Conservation (phyloP, 92 coral and sea anemone genomes). For the Galaxea fascicularis region DNA sequence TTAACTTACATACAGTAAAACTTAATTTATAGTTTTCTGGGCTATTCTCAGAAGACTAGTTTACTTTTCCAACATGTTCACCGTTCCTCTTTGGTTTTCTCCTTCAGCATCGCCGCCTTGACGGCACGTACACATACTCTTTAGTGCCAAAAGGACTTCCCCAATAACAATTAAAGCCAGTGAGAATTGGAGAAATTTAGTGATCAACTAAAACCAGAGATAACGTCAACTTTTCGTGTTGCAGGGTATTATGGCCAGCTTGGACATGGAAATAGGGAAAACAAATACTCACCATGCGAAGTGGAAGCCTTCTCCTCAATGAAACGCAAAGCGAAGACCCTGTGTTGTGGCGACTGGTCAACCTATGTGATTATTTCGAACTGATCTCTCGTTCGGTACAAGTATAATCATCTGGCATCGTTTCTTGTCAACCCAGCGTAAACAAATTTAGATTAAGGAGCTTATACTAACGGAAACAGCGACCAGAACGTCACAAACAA, state of each 20-base stretch:
- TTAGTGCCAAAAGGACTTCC: too few species aligned
- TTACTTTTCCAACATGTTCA: too few species aligned
- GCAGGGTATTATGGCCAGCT: constrained; percentile 91
- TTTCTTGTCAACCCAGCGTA: background rate
- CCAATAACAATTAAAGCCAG: too few species aligned
- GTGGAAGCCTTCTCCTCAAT: constrained; percentile 33
- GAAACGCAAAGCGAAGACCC: constrained; percentile 43
- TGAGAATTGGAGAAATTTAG: background rate
- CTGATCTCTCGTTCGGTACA: background rate
- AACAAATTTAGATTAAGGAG: too few species aligned
- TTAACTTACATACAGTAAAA: too few species aligned
- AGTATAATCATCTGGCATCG: background rate
- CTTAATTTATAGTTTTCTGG: too few species aligned
- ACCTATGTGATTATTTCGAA: constrained; percentile 50
- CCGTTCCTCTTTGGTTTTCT: too few species aligned
- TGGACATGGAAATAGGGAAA: constrained; percentile 75
- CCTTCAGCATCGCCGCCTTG: too few species aligned
- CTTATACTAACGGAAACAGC: too few species aligned
- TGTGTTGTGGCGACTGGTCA: constrained; percentile 70
- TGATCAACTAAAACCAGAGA: background rate
- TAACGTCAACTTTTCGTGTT: constrained; percentile 6
- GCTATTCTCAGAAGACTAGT: too few species aligned
- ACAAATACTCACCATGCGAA: constrained; percentile 64
- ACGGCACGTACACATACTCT: too few species aligned
- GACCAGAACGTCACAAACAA: too few species aligned